These are phyloP conservation scores for Pocota personata DNA, from an alignment of 2,888 invertebrate species.

Conservation along the genomic window DNA sequence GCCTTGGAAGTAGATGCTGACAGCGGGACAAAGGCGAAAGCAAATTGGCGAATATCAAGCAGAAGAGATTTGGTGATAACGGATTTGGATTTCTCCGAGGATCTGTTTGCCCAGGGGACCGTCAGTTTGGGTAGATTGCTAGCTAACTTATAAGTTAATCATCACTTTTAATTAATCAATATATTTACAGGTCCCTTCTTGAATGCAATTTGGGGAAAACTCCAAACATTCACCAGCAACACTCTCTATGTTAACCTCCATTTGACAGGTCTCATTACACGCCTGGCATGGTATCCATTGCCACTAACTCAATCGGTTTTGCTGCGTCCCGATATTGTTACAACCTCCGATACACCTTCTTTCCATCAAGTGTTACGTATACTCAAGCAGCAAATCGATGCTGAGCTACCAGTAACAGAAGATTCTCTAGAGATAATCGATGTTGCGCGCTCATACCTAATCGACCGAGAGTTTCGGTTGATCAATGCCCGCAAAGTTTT, in stretches of 20 bases:
- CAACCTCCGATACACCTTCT: conserved; percentile 95
- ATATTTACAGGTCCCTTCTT: conserved; percentile 89
- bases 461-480: conserved; percentile 90
- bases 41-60: conserved; percentile 80
- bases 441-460: conserved; percentile 90
- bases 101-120: conserved; percentile 83
- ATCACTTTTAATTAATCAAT: not conserved
- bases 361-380: conserved; percentile 93
- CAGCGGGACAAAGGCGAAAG: conserved; percentile 74
- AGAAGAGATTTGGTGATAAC: conserved; percentile 79
- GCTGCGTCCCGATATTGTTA: conserved; percentile 91
- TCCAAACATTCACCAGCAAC: conserved; percentile 92
- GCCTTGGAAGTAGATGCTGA: conserved; percentile 48
- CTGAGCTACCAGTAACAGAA: conserved; percentile 85
- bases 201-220: conserved; percentile 90
- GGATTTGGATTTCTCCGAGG: conserved; percentile 82
- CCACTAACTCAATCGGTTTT: conserved; percentile 94
- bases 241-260: conserved; percentile 93
- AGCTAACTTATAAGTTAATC: not conserved
- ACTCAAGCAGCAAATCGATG: conserved; percentile 94
- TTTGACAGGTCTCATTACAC: conserved; percentile 93
- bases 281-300: conserved; percentile 94
- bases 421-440: conserved; percentile 87
- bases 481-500: conserved; percentile 86
- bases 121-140: conserved; percentile 80